Evolutionary conservation across 2,888 invertebrate species (phyloP).

Genomic region (Epistrophella euchroma): DNA sequence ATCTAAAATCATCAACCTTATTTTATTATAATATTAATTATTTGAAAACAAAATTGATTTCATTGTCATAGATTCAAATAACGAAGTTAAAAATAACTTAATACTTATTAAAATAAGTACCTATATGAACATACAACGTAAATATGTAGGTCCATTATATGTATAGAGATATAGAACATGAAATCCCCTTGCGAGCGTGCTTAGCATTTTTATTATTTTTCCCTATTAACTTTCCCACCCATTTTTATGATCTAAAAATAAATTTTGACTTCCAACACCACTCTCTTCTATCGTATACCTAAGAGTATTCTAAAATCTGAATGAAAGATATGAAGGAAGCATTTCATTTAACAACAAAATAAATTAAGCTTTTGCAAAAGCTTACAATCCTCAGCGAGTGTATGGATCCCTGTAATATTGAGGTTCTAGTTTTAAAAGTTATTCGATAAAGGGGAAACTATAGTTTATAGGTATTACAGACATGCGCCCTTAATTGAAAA

Average conservation of each 20-base stretch:
- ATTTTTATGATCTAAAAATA: conserved; percentile 32
- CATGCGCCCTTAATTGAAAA: conserved; percentile 23
- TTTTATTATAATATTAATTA: not conserved
- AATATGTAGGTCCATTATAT: too few relatives aligned
- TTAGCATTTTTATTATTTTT: not conserved
- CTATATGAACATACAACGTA: too few relatives aligned
- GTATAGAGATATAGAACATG: not conserved
- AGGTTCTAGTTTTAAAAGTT: not conserved
- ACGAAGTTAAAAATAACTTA: conserved; percentile 7
- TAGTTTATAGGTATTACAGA: not conserved
- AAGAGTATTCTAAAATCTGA: conserved; percentile 11
- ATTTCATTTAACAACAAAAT: conserved; percentile 10
- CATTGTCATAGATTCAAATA: not conserved
- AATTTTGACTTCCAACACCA: not conserved
- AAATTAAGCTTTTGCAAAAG: not conserved
- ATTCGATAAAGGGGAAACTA: not conserved
- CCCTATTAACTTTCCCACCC: not conserved
- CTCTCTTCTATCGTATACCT: not conserved
- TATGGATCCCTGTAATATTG: not conserved
- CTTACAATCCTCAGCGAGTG: conserved; percentile 13
- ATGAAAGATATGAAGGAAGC: conserved; percentile 13
- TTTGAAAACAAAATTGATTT: conserved; percentile 1
- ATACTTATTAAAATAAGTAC: too few relatives aligned
- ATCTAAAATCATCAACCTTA: too few relatives aligned
- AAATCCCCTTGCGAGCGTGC: not conserved